Base-by-base conservation (phyloP, 2,113 vertebrate species). In the Bufo bufo region DNA sequence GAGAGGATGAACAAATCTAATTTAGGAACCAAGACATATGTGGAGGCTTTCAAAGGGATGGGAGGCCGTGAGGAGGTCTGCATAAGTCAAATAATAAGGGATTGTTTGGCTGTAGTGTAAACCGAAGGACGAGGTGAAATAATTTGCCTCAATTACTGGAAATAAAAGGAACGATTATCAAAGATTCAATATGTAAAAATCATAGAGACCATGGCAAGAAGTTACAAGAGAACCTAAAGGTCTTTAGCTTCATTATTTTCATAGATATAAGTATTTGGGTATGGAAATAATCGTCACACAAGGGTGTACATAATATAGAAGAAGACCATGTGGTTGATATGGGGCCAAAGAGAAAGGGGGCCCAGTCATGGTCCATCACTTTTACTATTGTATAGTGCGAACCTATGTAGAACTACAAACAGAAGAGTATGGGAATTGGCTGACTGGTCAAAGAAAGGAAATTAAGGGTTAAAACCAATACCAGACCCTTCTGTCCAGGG, bases 1-100 rank as follows among this genome's bases (percentile, higher is more conserved):
- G 77, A 87, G 49, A 52, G 72, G 63, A 54, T 59, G 77, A 58
- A 58, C 65, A 81, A 80, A 71, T 43, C 52, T 81, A 87, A 87
- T 87, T 87, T 71, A 81, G 77, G 49, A 71, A 33, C 23, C 49
- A 66, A 65, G 77, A 87, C 85, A 87, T 81, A 81, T 87, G 85
- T 87, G 85, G 50, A 87, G 52, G 17, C 66, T 77, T 80, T 87
- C 77, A 79, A 87, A 87, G 85, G 47, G 63, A 77, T 19, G 69
- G 54, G 9, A 58, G n/a, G 13, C 77, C 71, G 50, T 56, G 49
- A 47, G 47, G 16, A 80, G 61, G 66, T 79, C 43, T 80, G 45
- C 50, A 66, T 66, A 54, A 66, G 2, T 14, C 63, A 47, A 17
- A 71, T 72, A 81, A 59, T 58, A 43, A 47, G 12, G 77, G 61